Evolutionary conservation across 2,888 invertebrate species (phyloP).

Genomic region (Ormia ochracea): DNA sequence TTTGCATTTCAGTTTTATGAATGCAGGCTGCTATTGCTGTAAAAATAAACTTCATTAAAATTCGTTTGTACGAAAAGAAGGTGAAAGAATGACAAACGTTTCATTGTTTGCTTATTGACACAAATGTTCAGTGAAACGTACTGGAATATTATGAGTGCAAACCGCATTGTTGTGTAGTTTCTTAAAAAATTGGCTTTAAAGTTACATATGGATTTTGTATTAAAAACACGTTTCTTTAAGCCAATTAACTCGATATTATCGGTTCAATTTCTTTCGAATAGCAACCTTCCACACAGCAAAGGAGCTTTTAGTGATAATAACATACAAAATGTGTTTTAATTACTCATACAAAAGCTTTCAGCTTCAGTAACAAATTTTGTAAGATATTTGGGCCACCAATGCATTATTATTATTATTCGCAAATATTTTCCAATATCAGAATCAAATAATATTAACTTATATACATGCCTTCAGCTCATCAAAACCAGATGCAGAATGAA

Average conservation of each 20-base stretch:
- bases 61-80: conserved; percentile 45
- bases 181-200: conserved; percentile 10
- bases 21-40: background rate
- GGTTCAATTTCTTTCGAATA: background rate
- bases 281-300: background rate
- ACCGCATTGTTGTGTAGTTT: background rate
- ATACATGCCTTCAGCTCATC: no score
- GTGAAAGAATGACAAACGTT: conserved; percentile 64
- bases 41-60: conserved; percentile 31
- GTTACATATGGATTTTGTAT: conserved; percentile 38
- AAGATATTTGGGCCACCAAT: no score
- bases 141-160: background rate
- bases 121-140: conserved; percentile 54
- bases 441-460: no score
- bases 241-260: conserved; percentile 47
- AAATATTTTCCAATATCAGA: no score
- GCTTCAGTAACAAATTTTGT: background rate
- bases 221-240: conserved; percentile 33
- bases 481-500: no score
- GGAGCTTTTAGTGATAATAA: background rate
- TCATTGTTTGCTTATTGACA: conserved; percentile 56
- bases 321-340: conserved; percentile 2
- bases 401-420: no score
- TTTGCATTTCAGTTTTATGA: conserved; percentile 15
- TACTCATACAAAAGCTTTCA: background rate